These are phyloP conservation scores for Meandrina meandrites DNA, from an alignment of 92 coral and sea anemone genomes.

Conservation along the genomic window DNA sequence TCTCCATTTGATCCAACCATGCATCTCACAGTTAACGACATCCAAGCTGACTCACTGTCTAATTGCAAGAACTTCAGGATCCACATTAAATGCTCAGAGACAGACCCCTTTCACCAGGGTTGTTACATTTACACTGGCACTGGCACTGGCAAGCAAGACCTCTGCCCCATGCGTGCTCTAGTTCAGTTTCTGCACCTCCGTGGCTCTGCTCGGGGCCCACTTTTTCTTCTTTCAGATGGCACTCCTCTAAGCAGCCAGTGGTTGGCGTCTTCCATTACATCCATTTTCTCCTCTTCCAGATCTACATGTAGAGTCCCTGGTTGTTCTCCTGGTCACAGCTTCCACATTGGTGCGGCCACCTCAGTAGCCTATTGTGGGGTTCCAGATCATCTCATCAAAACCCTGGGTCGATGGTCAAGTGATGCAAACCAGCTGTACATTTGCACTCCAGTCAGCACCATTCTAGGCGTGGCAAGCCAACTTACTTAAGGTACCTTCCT, in stretches of 20 bases:
- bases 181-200: background rate
- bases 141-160: constrained; percentile 12
- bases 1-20: constrained; percentile 3
- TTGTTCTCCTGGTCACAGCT: background rate
- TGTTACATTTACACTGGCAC: constrained; percentile 4
- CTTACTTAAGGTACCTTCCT: background rate
- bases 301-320: too few species aligned
- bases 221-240: background rate
- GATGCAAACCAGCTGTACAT: background rate
- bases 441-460: background rate
- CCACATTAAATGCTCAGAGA: too few species aligned
- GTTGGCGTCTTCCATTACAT: too few species aligned
- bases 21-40: constrained; percentile 26
- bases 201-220: background rate
- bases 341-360: too few species aligned
- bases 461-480: background rate
- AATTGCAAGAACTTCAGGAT: too few species aligned
- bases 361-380: too few species aligned
- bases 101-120: too few species aligned
- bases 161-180: constrained; percentile 22
- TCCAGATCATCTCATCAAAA: too few species aligned
- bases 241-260: background rate
- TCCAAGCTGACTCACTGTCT: background rate
- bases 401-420: too few species aligned
- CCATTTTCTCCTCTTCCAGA: too few species aligned